A percentile compares a stretch with the other conserved stretches of the same genome.
These are phyloP conservation scores for Sogatella furcifera DNA, from an alignment of 1,140 invertebrate species.

Conservation along the genomic window DNA sequence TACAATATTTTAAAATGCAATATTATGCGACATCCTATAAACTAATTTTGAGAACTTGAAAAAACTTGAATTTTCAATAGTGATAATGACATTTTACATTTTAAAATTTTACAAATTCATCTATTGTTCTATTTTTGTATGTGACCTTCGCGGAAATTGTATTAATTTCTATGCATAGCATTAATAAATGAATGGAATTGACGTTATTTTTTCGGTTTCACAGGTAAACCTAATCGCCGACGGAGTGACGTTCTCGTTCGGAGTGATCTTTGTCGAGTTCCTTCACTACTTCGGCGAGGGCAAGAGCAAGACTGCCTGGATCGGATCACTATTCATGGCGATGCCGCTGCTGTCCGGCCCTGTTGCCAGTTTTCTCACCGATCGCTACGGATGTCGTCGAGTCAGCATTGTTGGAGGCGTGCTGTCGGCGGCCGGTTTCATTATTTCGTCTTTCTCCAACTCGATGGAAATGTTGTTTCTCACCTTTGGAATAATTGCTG, in stretches of 20 bases:
- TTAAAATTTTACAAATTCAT: too few relatives aligned
- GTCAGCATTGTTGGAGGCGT: conserved; percentile 48
- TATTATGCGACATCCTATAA: too few relatives aligned
- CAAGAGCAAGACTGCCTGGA: conserved; percentile 82
- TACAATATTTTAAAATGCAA: too few relatives aligned
- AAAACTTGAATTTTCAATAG: too few relatives aligned
- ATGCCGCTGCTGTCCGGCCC: conserved; percentile 83
- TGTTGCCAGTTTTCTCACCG: conserved; percentile 76
- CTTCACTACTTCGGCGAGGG: conserved; percentile 60
- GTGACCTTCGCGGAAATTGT: too few relatives aligned
- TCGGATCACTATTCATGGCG: conserved; percentile 80
- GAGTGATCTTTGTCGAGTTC: conserved; percentile 71
- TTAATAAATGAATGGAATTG: too few relatives aligned
- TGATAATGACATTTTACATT: too few relatives aligned
- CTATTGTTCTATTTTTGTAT: too few relatives aligned
- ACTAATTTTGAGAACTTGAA: too few relatives aligned
- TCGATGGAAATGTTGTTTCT: conserved; percentile 70
- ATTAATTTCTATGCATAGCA: too few relatives aligned
- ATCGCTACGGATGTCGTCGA: conserved; percentile 45
- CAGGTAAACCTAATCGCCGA: conserved; percentile 77
- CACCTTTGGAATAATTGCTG: conserved; percentile 76
- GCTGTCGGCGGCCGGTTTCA: conserved; percentile 66
- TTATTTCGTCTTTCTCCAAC: conserved; percentile 63
- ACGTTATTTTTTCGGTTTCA: conserved; percentile 56
- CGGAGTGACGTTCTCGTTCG: conserved; percentile 79